A percentile compares a stretch with the other conserved stretches of the same genome.
Conservation (phyloP, 2,797 vertebrate species). For the Falco novaeseelandiae region DNA sequence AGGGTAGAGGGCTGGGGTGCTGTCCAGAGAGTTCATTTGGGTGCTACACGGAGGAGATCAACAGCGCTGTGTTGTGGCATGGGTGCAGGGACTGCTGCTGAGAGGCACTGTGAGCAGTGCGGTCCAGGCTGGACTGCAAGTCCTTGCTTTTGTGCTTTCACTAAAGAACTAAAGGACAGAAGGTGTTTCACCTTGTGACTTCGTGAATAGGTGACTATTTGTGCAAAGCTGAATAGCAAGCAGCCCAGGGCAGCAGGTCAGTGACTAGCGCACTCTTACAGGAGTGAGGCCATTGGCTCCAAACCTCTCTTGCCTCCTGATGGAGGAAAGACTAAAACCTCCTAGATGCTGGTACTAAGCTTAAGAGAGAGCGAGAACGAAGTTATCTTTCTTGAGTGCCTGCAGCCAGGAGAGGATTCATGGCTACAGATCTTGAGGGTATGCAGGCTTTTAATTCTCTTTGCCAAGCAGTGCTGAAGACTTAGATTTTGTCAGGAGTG, state of each 20-base stretch:
- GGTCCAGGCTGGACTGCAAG: not conserved
- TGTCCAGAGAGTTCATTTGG: not conserved
- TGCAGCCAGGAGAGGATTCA: not conserved
- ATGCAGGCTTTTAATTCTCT: not conserved
- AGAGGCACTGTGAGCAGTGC: not conserved
- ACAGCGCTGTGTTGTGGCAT: not conserved
- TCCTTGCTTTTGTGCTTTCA: not conserved
- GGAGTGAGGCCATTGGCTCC: not conserved
- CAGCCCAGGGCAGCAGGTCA: not conserved
- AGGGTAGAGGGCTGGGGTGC: not conserved
- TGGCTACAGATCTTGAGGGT: not conserved
- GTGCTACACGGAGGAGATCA: not conserved
- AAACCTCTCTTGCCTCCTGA: not conserved
- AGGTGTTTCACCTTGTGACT: not conserved
- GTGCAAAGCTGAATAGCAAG: not conserved
- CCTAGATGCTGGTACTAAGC: not conserved
- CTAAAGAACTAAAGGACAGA: not conserved
- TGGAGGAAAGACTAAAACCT: not conserved
- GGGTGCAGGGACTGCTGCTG: not conserved
- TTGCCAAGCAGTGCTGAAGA: not conserved
- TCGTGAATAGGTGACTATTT: not conserved
- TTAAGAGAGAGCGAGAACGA: not conserved
- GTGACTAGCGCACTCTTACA: not conserved
- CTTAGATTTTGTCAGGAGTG: not conserved
- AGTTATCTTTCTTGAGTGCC: not conserved